Conservation (phyloP, 2,113 vertebrate genomes). For the Oncorhynchus clarkii region DNA sequence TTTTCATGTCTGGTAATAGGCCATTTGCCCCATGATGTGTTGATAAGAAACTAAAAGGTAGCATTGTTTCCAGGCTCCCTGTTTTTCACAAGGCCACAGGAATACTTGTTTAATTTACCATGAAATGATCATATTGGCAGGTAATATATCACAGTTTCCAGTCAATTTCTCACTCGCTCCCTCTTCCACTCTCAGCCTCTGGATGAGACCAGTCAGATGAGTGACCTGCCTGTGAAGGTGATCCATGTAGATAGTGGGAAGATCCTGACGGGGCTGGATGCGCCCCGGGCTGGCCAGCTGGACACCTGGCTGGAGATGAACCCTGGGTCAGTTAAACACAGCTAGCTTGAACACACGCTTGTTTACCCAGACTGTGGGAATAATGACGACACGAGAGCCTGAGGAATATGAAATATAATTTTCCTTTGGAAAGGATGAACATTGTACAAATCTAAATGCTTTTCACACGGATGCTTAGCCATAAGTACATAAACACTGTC, state of each 20-base stretch:
- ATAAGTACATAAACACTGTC: too few species aligned
- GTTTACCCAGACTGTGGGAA: neutral
- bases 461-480: too few species aligned
- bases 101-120: too few species aligned
- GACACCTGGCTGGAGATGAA: constrained; percentile 98
- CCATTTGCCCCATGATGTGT: neutral
- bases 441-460: too few species aligned
- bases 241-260: constrained; percentile 95
- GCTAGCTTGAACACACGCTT: neutral
- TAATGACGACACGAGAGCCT: neutral
- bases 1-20: neutral
- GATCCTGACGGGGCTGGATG: constrained; percentile 88
- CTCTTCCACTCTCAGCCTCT: constrained; percentile 74
- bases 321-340: constrained; percentile 78
- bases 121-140: too few species aligned
- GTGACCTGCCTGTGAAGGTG: constrained; percentile 93
- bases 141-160: neutral
- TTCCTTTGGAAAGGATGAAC: too few species aligned
- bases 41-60: too few species aligned
- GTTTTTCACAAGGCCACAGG: too few species aligned
- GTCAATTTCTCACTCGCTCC: neutral
- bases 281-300: constrained; percentile 89
- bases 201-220: constrained; percentile 98
- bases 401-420: neutral
- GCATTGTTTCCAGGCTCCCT: too few species aligned